Evolutionary conservation across 2,113 vertebrate species (phyloP).

Genomic region (Dryoscopus gambensis): DNA sequence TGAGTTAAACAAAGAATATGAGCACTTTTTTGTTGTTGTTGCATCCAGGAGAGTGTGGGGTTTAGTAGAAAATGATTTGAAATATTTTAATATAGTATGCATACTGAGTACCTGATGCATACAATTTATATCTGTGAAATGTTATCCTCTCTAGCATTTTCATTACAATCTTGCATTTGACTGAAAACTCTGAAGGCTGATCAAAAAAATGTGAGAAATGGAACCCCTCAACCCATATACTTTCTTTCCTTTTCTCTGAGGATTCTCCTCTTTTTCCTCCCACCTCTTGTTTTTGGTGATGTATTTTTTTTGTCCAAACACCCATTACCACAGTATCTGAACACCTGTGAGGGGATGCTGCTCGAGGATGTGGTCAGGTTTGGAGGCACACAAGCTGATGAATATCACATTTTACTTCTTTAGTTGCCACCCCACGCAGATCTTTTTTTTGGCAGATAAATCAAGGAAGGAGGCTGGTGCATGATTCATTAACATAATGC

Average conservation of each 20-base stretch:
- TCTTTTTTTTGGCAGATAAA: background rate
- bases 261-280: background rate
- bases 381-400: background rate
- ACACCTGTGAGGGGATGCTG: background rate
- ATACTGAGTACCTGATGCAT: background rate
- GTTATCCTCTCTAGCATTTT: background rate
- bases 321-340: background rate
- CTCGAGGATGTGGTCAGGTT: background rate
- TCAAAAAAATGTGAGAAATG: background rate
- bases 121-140: background rate
- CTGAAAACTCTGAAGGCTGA: background rate
- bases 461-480: background rate
- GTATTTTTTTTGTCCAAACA: background rate
- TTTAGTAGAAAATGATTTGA: background rate
- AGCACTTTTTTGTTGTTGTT: background rate
- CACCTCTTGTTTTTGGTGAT: background rate
- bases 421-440: background rate
- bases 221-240: background rate
- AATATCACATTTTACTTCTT: background rate
- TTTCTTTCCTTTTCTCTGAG: background rate
- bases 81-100: background rate
- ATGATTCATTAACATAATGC: background rate
- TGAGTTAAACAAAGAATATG: background rate
- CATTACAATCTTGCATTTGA: background rate
- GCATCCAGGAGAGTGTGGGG: background rate